A percentile compares a stretch with the other conserved stretches of the same genome.
Conservation (phyloP, 2,888 invertebrate species). For the Dysmachus trigonus region DNA sequence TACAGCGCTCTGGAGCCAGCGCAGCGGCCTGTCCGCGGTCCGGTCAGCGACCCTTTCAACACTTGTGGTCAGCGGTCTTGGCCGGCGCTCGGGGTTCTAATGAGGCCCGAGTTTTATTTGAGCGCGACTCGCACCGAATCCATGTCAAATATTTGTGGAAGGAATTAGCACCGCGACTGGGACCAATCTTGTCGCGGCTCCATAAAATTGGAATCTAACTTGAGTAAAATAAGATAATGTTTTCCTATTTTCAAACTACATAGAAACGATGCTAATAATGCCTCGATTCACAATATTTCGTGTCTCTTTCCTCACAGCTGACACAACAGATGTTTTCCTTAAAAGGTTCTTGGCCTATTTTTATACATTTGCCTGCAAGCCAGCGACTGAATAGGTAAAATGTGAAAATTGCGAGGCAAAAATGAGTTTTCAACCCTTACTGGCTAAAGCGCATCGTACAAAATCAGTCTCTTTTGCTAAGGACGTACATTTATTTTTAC, state of each 20-base stretch:
- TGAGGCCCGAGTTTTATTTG: neutral
- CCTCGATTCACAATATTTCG: no score
- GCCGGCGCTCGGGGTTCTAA: neutral
- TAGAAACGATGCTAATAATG: neutral
- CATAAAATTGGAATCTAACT: neutral
- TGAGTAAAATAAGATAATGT: neutral
- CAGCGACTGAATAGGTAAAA: no score
- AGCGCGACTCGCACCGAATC: neutral
- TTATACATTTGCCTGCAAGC: no score
- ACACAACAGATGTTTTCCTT: no score
- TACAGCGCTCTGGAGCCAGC: neutral
- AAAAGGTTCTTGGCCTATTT: no score
- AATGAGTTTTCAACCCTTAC: no score
- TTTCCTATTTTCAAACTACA: neutral
- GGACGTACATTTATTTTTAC: no score
- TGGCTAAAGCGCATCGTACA: no score
- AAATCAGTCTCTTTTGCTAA: no score
- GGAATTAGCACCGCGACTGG: neutral
- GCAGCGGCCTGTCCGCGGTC: neutral
- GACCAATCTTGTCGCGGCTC: neutral
- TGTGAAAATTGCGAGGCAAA: no score
- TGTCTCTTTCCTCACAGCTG: no score
- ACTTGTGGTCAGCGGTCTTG: conserved; percentile 9
- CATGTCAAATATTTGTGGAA: neutral
- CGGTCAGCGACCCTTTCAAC: conserved; percentile 32